Evolutionary conservation across 1,140 invertebrate genomes (phyloP), one percentile per base, ranked within the genome.

Genomic region (Papilio aristodemus): DNA sequence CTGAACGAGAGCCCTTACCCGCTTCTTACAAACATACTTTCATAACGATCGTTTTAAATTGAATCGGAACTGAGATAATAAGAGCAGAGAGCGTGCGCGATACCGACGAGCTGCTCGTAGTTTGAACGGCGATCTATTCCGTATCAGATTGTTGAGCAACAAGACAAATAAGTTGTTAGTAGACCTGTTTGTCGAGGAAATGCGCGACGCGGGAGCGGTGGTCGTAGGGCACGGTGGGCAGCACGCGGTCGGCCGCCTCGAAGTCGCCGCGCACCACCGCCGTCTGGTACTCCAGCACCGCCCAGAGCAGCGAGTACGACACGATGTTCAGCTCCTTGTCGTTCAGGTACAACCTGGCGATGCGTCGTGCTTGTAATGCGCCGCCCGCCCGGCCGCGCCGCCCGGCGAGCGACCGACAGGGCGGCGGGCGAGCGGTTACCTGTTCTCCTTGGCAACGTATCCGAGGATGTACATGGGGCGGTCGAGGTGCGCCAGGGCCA

Each of bases 201-300:
- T 99, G 98, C 0, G 99, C 99, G 0, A 99, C 98, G 72, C 98
- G 93, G 0, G 98, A 99, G 59, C 98, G 94, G 85, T 99, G 98
- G 71, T 99, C 98, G 79, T 96, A 96, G 0, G 99, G 99, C 75
- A 99, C 96, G 0, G 97, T 98, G 6, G 98, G 98, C 68, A 99
- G 91, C 4, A 99, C 97, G 80, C 96, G 94, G 89, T 99, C 98
- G 0, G 99, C 99, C 4, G 97, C 97, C 76, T 98, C 97, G 90
- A 99, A 99, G 89, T 99, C 99, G 73, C 96, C 94, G 74, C 98
- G 92, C 98, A 99, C 99, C 0, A 99, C 98, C 14, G 98, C 99
- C 13, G 98, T 99, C 93, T 99, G 99, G 87, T 99, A 99, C 89
- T 99, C 98, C 13, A 99, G 92, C 10, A 99, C 98, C 0, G 98